Conservation (phyloP, 2,113 vertebrate species). For the Ammodytes marinus region DNA sequence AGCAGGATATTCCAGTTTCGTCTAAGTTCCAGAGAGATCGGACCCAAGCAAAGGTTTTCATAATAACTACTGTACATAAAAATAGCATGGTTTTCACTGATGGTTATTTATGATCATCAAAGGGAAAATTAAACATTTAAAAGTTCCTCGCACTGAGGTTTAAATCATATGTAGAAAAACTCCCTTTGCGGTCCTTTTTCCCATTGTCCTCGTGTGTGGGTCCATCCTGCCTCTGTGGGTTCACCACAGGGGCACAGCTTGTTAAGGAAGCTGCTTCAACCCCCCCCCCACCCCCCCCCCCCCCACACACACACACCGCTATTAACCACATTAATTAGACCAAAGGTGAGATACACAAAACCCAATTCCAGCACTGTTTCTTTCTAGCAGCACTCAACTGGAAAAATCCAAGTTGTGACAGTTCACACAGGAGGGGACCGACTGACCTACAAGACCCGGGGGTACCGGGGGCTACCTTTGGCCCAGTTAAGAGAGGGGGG, state of each 20-base stretch:
- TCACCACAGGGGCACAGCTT: constrained; percentile 60
- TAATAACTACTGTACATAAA: too few relatives aligned
- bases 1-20: too few relatives aligned
- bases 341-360: constrained; percentile 57
- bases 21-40: too few relatives aligned
- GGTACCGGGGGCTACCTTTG: constrained; percentile 18
- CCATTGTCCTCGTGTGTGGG: constrained; percentile 31
- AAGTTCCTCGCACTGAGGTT: too few relatives aligned
- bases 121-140: too few relatives aligned
- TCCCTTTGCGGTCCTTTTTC: background rate
- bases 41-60: too few relatives aligned
- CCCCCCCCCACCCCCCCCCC: too few relatives aligned
- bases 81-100: too few relatives aligned
- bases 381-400: background rate
- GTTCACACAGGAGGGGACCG: background rate
- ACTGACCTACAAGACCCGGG: background rate
- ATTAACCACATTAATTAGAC: constrained; percentile 42
- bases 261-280: constrained; percentile 57
- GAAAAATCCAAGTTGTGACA: constrained; percentile 22
- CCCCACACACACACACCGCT: constrained; percentile 17
- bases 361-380: background rate
- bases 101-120: too few relatives aligned
- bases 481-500: background rate
- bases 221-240: constrained; percentile 24
- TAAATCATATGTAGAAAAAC: too few relatives aligned